Percentiles rank a stretch among this genome's conserved stretches.
Evolutionary conservation across 2,113 vertebrate genomes (phyloP).

Genomic region (Gorsachius goisagi): DNA sequence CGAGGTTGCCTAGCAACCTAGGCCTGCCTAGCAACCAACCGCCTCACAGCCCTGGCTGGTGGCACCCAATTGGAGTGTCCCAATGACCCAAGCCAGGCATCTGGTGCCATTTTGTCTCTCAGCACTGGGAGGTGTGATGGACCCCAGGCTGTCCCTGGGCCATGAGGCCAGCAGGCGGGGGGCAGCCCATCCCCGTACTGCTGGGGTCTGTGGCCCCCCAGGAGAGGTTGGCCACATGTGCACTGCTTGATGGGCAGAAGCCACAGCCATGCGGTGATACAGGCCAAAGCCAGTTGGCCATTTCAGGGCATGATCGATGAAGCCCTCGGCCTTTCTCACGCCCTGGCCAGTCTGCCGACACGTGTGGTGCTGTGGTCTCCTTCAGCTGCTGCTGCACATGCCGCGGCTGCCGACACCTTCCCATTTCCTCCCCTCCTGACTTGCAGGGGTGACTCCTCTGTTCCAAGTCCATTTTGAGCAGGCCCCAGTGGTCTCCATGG

Average conservation of each 20-base stretch:
- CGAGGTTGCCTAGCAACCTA: background rate
- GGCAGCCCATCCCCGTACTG: fast-evolving
- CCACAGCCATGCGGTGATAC: fast-evolving
- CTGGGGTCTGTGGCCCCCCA: background rate
- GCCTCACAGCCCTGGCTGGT: background rate
- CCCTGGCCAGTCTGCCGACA: background rate
- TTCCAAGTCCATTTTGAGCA: background rate
- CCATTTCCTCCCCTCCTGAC: background rate
- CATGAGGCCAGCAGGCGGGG: background rate
- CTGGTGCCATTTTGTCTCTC: background rate
- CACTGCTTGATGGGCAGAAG: background rate
- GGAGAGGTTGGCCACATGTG: background rate
- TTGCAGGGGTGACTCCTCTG: background rate
- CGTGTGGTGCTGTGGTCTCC: fast-evolving
- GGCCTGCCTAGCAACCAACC: background rate
- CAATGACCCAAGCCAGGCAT: no score
- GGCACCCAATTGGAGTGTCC: background rate
- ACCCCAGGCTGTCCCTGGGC: background rate
- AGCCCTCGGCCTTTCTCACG: fast-evolving
- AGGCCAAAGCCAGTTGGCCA: background rate
- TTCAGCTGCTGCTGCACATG: background rate
- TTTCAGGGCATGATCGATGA: fast-evolving
- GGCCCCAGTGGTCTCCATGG: background rate
- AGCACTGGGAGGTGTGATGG: background rate
- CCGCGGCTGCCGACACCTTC: background rate